These are phyloP conservation scores for Pteromalus puparum DNA, from an alignment of 1,140 invertebrate genomes.

Conservation along the genomic window DNA sequence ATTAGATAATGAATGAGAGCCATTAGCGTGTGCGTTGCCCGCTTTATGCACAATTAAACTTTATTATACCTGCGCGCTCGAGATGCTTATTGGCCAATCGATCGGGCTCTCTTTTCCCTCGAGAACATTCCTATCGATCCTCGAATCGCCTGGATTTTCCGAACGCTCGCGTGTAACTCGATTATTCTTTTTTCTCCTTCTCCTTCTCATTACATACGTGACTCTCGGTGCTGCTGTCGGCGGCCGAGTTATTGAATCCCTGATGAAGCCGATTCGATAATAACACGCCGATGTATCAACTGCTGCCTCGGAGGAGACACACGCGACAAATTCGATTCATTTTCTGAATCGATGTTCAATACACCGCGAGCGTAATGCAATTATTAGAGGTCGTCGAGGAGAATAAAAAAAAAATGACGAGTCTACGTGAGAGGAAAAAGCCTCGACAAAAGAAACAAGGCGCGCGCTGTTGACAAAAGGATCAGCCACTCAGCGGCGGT, in stretches of 20 bases:
- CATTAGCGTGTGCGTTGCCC: background rate
- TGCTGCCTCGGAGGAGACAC: too few relatives aligned
- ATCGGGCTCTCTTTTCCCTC: background rate
- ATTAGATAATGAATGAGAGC: slow-evolving; percentile 27
- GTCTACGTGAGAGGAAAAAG: too few relatives aligned
- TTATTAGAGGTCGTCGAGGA: too few relatives aligned
- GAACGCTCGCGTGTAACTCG: background rate
- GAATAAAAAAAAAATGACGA: too few relatives aligned
- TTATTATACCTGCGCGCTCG: background rate
- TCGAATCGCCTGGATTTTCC: background rate
- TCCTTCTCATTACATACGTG: background rate
- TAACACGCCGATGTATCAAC: too few relatives aligned
- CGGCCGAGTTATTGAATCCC: too few relatives aligned
- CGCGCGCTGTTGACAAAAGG: background rate
- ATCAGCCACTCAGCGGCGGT: background rate
- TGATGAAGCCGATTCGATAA: too few relatives aligned
- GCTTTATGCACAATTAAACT: slow-evolving; percentile 5
- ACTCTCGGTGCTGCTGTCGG: too few relatives aligned
- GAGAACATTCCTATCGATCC: background rate
- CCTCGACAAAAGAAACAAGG: too few relatives aligned
- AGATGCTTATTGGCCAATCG: background rate
- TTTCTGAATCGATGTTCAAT: too few relatives aligned
- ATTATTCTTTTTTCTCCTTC: background rate
- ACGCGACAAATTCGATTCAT: too few relatives aligned
- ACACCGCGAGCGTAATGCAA: too few relatives aligned